Percentiles rank a stretch among this genome's conserved stretches.
Conservation (phyloP, 2,113 vertebrate species). For the Bubalus kerabau region DNA sequence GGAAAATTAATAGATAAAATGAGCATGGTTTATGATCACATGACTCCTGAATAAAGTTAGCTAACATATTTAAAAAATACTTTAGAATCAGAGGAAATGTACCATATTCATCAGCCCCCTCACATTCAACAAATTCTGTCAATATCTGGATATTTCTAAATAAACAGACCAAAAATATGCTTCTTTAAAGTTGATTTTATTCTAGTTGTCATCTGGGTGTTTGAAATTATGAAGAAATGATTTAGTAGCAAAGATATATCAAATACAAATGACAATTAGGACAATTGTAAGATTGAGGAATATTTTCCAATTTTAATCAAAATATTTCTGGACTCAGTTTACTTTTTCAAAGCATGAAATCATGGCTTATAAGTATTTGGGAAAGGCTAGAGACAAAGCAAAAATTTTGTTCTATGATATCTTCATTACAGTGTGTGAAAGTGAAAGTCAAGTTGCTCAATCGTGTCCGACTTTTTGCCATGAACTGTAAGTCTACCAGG, state of each 20-base stretch:
- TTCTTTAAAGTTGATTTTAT: background rate
- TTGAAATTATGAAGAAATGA: background rate
- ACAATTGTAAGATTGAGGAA: background rate
- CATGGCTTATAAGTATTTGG: background rate
- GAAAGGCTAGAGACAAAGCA: background rate
- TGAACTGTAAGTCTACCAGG: background rate
- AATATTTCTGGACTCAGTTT: background rate
- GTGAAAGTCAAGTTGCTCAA: background rate
- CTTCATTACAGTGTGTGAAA: background rate
- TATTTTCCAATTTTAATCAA: background rate
- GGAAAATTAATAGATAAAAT: background rate
- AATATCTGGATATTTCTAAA: background rate
- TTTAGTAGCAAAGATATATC: background rate
- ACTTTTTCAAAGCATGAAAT: background rate
- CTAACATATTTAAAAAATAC: background rate
- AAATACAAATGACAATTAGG: background rate
- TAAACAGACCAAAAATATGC: background rate
- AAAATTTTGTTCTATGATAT: background rate
- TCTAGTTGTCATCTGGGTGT: background rate
- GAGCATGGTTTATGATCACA: background rate
- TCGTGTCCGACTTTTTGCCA: background rate
- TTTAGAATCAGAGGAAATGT: background rate
- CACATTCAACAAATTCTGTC: background rate
- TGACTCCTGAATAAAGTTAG: background rate
- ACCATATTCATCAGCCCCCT: background rate